Base-by-base conservation (phyloP, 1,140 invertebrate species). In the Colletes latitarsis region DNA sequence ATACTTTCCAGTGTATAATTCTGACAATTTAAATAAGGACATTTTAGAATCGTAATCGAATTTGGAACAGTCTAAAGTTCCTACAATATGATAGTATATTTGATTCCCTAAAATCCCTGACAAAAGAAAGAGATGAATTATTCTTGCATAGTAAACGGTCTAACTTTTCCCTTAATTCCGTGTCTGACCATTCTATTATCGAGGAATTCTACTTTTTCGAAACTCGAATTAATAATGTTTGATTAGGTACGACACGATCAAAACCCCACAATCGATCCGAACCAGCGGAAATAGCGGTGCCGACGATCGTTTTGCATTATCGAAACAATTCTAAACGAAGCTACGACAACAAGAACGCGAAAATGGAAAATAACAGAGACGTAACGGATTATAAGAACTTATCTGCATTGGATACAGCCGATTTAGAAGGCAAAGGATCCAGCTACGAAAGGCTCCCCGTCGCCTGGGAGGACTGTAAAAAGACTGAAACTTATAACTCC, bases 231-330 rank as follows among this genome's bases (percentile, higher is more conserved):
- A n/a, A 49, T n/a, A 4, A 43, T 15, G 15, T 69, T 62, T 6
- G 5, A 49, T 66, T 43, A 92, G 91, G 83, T 76, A 60, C 71
- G 17, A 80, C 77, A 8, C 81, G 88, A 53, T 88, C 41, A 85
- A 79, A 60, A 70, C 62, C 4, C 81, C 90, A 17, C 55, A 9
- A 89, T 19, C 75, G 82, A 19, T 30, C 71, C 8, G 46, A 21
- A 6, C 52, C 64, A 5, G 49, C 30, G 57, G 39, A 69, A 70
- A 68, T 41, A 14, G 19, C 55, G 4, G 49, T 49, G 17, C 21
- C 53, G 4, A 19, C 14, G 9, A 63, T 75, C 14, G 39, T n/a
- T 9, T 70, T 53, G n/a, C 21, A 55, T 60, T 4, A 57, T 39
- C 55, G 74, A 70, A 19, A 6, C 10, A 63, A 17, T 6, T 52